A percentile compares a stretch with the other conserved stretches of the same genome.
Conservation (phyloP, 2,113 vertebrate species). For the Micromys minutus region DNA sequence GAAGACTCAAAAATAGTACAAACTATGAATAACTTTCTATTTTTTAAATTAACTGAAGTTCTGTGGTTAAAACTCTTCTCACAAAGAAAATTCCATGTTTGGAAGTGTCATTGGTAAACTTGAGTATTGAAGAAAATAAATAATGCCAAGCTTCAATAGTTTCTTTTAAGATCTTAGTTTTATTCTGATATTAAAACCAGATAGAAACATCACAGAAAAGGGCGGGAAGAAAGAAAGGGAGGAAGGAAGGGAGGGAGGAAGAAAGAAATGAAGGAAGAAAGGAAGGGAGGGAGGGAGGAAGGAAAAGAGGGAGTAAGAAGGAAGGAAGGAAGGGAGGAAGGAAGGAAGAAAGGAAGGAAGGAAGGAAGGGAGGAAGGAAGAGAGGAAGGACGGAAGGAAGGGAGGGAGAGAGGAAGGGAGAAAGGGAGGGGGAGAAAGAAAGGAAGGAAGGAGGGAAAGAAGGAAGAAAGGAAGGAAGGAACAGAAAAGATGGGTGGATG, state of each 20-base stretch:
- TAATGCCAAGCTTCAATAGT: not conserved
- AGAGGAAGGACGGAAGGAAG: no score
- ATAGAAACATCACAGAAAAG: not conserved
- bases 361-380: no score
- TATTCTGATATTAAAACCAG: not conserved
- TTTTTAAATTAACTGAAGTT: not conserved
- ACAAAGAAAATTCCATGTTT: not conserved
- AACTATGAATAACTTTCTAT: not conserved
- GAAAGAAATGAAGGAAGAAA: no score
- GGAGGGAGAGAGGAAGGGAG: no score
- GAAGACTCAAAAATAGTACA: not conserved
- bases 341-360: no score
- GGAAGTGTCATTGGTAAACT: not conserved
- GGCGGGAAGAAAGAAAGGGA: not conserved
- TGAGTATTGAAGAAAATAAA: not conserved
- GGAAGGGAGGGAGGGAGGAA: no score
- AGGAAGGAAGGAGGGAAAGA: no score
- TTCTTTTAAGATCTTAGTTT: not conserved
- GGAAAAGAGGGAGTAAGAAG: no score
- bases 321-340: no score
- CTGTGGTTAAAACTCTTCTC: not conserved
- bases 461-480: accelerated
- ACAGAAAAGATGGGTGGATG: not conserved
- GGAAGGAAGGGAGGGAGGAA: accelerated
- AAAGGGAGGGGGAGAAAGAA: no score